Evolutionary conservation across 2,888 invertebrate species (phyloP).

Genomic region (Gryllus longicercus): DNA sequence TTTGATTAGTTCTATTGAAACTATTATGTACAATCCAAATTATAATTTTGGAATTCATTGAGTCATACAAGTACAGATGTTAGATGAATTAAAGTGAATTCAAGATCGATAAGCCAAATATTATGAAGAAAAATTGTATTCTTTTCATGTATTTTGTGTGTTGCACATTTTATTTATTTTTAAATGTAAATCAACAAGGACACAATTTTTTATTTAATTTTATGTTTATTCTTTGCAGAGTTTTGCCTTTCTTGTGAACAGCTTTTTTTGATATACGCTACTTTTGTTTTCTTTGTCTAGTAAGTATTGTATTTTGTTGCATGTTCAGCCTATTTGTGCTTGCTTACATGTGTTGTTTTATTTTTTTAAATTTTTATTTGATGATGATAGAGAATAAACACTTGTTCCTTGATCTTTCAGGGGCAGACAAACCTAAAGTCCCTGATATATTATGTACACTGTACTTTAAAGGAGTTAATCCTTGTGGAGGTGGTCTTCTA

Average conservation of each 20-base stretch:
- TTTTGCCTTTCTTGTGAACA: slow-evolving; percentile 41
- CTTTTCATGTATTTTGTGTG: too few species aligned
- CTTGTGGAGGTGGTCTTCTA: slow-evolving; percentile 72
- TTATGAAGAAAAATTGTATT: too few species aligned
- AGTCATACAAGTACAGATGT: too few species aligned
- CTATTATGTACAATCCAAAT: too few species aligned
- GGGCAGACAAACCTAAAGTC: slow-evolving; percentile 56
- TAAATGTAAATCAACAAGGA: too few species aligned
- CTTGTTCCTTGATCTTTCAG: slow-evolving; percentile 40
- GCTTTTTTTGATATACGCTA: slow-evolving; percentile 27
- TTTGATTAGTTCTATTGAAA: too few species aligned
- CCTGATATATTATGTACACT: slow-evolving; percentile 56
- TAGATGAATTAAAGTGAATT: too few species aligned
- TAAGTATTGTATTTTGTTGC: too few species aligned
- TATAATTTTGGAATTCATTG: too few species aligned
- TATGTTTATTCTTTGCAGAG: slow-evolving; percentile 29
- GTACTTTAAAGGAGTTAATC: slow-evolving; percentile 60
- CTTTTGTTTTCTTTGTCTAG: slow-evolving; percentile 21
- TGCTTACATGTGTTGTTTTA: neutral
- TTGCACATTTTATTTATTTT: too few species aligned
- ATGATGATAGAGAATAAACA: slow-evolving; percentile 18
- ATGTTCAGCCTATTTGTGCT: too few species aligned
- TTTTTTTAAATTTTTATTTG: slow-evolving; percentile 9
- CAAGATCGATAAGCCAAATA: too few species aligned
- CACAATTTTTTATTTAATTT: slow-evolving; percentile 29